phyloP scores from a whole-genome alignment of 2,113 vertebrate genomes.

The Hyperopisus bebe region DNA sequence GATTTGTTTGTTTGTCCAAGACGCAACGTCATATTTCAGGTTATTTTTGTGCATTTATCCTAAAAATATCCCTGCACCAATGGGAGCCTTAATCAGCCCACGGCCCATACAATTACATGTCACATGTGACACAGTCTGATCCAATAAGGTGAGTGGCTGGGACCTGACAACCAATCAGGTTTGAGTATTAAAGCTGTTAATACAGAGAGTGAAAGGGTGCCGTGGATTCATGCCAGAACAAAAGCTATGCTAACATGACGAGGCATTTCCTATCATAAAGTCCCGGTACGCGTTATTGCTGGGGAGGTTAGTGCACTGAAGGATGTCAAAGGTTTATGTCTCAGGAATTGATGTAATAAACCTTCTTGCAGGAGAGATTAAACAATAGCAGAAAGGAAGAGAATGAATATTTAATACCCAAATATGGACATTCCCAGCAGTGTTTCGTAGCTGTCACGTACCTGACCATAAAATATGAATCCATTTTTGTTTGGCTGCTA shows the following conservation, averaged over 20 bases:
- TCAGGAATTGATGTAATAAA: constrained; percentile 11
- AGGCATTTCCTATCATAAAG: constrained; percentile 8
- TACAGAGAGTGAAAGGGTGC: background rate
- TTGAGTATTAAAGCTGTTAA: background rate
- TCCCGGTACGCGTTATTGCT: background rate
- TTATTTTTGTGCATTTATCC: background rate
- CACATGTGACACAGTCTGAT: background rate
- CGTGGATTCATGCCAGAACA: background rate
- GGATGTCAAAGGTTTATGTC: constrained; percentile 14
- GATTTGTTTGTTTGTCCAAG: constrained; percentile 5
- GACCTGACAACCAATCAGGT: background rate
- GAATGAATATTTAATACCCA: constrained; percentile 17
- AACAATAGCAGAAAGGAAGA: constrained; percentile 12
- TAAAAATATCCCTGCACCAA: background rate
- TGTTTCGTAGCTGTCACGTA: background rate
- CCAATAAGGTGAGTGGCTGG: background rate
- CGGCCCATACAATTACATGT: background rate
- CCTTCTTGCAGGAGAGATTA: background rate
- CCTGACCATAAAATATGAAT: background rate
- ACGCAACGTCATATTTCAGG: background rate
- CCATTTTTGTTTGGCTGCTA: background rate
- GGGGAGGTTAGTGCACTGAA: background rate
- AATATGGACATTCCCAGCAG: constrained; percentile 1
- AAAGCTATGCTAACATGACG: background rate
- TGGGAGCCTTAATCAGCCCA: background rate